These are phyloP conservation scores for Trididemnum clinides DNA, from an alignment of 23 tunicate species.

Conservation along the genomic window DNA sequence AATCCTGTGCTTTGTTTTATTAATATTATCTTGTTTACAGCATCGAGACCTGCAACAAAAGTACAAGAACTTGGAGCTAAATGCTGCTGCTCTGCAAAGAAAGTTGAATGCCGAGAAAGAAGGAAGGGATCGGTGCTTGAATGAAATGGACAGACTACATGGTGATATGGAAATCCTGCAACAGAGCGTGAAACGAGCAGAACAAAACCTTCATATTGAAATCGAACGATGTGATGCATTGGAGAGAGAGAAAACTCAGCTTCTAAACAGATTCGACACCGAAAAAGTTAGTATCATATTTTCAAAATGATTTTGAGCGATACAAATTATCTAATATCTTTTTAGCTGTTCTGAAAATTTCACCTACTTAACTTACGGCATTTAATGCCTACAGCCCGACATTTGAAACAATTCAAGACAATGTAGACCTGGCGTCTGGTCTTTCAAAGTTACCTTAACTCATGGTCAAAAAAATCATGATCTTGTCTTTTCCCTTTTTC, in stretches of 20 bases:
- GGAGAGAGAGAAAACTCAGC: slow-evolving; percentile 62
- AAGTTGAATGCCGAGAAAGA: slow-evolving; percentile 76
- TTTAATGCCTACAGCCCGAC: too few relatives aligned
- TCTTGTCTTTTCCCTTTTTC: too few relatives aligned
- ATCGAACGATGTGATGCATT: slow-evolving; percentile 65
- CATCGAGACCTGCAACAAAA: slow-evolving; percentile 63
- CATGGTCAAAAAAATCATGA: too few relatives aligned
- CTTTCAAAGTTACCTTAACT: too few relatives aligned
- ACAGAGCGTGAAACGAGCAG: slow-evolving; percentile 10
- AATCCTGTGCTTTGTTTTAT: too few relatives aligned
- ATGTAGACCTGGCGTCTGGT: too few relatives aligned
- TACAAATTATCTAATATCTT: too few relatives aligned
- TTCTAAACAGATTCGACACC: slow-evolving; percentile 67
- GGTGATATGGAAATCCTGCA: slow-evolving; percentile 23
- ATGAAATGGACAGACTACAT: slow-evolving; percentile 3
- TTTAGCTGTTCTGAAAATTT: too few relatives aligned
- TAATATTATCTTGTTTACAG: slow-evolving; percentile 30
- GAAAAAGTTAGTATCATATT: slow-evolving; percentile 73
- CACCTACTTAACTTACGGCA: too few relatives aligned
- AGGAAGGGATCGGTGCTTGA: not conserved
- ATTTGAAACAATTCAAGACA: too few relatives aligned
- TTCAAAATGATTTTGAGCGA: too few relatives aligned
- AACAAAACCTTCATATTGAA: slow-evolving; percentile 54
- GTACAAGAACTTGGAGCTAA: slow-evolving; percentile 81
- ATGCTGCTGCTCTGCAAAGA: slow-evolving; percentile 65